Evolutionary conservation across 2,113 vertebrate species (phyloP), one percentile per base, ranked within the genome.

Genomic region (Electrona antarctica): DNA sequence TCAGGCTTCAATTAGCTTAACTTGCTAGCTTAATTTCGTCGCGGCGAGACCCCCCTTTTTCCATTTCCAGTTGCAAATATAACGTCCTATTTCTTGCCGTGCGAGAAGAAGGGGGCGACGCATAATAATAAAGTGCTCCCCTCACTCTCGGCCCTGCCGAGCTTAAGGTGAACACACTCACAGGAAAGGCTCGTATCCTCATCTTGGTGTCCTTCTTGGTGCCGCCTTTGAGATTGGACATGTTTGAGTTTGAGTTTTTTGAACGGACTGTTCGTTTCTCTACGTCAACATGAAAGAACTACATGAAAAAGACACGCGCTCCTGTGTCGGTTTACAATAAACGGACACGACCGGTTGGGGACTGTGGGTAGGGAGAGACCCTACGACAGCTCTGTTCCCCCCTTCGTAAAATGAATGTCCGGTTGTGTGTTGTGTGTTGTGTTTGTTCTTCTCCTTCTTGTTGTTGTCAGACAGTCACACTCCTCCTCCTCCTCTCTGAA

Each of bases 151-250:
- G 29, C 56, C 45, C 71, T 76, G 66, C 60, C 60, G 45, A 28
- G 67, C 51, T 41, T 77, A 41, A 73, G 80, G 80, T 59, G 48
- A 69, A 85, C 78, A 85, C 78, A 95, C 96, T 97, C 83, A 97
- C 95, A 83, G 96, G 95, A 92, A 97, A 97, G 76, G 96, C 96
- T 92, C 95, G 95, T 94, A 98, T 97, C 94, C 96, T 94, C 96
- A 98, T 98, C 92, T 97, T 98, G 94, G 95, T 96, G 92, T 97
- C 95, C 93, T 96, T 97, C 94, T 96, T 96, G 93, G 95, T 94
- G 90, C 93, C 91, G 90, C 94, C 92, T 95, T 96, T 97, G 84
- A 96, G 91, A 91, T 95, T 97, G 91, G 96, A 97, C 96, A 97
- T 98, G 93, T 93, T 93, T 86, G 33, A 86, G 74, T 87, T 74